Evolutionary conservation across 1,140 invertebrate genomes (phyloP), one percentile per base, ranked within the genome.

Genomic region (Branchinecta lynchi): DNA sequence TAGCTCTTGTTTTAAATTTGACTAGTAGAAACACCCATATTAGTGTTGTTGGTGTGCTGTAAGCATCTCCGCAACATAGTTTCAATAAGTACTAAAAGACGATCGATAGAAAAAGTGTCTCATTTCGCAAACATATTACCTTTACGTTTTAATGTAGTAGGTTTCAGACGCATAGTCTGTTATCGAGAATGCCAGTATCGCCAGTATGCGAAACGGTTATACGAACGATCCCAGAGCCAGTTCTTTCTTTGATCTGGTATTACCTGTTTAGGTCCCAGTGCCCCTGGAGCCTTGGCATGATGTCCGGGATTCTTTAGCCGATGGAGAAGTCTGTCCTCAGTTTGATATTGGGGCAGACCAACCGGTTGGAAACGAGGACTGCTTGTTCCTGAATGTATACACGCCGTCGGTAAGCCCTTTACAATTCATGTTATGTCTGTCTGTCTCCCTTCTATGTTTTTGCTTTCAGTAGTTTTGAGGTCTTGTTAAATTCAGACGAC

Each of bases 301-400:
- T 2, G 76, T 82, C 3, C 74, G 82, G 1, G 78, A 85, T 51
- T 88, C 84, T 0, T 83, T 83, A 0, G 75, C 81, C 65, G 83
- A 84, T 72, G 82, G 85, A 0, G 78, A 83, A 0, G 81, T 86
- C 20, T 92, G 89, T 74, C 84, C 84, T 20, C 89, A 92, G 66
- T 74, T 78, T 68, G 72, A 75, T 75, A n/a, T 78, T 74, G 51
- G 73, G 70, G 71, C 77, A 73, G 74, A 77, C 74, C 43, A 71
- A 65, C 73, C 72, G 20, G 74, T 74, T 65, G 76, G 76, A 3
- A 66, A 75, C 66, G 88, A 90, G 75, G 86, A 90, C 75, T 89
- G 87, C 74, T 78, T 90, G 7, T 78, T 81, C 0, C 73, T 88
- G 9, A 87, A 87, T 74, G 81, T 87, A 10, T 71, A 71, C 51